phyloP scores from a whole-genome alignment of 1,140 invertebrate genomes.

The Epicauta chinensis region DNA sequence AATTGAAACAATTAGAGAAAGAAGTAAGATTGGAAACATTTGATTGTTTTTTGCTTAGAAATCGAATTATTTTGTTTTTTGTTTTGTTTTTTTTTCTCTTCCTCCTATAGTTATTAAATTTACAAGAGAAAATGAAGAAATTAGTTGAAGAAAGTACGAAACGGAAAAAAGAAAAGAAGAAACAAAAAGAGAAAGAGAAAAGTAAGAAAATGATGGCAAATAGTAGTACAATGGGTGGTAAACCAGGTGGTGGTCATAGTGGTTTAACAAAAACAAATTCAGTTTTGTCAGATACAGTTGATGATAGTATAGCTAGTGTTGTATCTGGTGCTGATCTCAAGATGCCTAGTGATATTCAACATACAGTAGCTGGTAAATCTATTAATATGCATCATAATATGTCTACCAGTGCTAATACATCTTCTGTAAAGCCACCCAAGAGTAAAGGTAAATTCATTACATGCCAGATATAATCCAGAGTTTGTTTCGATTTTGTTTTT shows the following conservation, averaged over 20 bases:
- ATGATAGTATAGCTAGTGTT: slow-evolving; percentile 50
- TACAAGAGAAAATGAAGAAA: slow-evolving; percentile 91
- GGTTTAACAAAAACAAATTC: slow-evolving; percentile 47
- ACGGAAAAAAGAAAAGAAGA: slow-evolving; percentile 73
- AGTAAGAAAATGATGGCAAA: slow-evolving; percentile 44
- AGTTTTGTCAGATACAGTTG: slow-evolving; percentile 49
- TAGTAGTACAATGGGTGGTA: slow-evolving; percentile 43
- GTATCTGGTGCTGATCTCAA: slow-evolving; percentile 50
- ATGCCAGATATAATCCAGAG: background rate
- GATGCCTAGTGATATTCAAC: slow-evolving; percentile 44
- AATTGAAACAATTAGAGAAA: slow-evolving; percentile 80
- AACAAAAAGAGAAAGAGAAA: slow-evolving; percentile 69
- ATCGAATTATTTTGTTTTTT: background rate
- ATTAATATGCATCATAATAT: slow-evolving; percentile 39
- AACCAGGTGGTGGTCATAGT: slow-evolving; percentile 46
- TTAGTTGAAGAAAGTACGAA: slow-evolving; percentile 74
- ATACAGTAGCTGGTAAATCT: slow-evolving; percentile 34
- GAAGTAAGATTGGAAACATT: slow-evolving; percentile 67
- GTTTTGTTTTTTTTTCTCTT: too few relatives aligned
- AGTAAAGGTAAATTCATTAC: slow-evolving; percentile 43
- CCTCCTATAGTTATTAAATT: slow-evolving; percentile 65
- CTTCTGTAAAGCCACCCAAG: slow-evolving; percentile 45
- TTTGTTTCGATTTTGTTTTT: background rate
- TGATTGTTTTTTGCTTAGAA: background rate
- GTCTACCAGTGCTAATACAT: slow-evolving; percentile 35